Evolutionary conservation across 2,888 invertebrate genomes (phyloP).

Genomic region (Lochmaea crataegi): DNA sequence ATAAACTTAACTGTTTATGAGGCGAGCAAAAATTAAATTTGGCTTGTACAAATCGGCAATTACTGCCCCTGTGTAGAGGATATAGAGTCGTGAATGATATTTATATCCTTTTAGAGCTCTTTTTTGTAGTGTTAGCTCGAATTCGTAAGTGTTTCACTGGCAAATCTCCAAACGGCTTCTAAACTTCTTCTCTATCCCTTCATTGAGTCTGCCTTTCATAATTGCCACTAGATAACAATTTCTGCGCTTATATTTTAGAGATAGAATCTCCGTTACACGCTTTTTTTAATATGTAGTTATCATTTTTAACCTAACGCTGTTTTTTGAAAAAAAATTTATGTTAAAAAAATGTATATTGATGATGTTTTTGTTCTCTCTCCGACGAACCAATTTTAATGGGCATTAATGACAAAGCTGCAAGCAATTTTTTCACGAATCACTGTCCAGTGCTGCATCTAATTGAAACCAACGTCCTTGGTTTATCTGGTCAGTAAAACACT

Average conservation of each 20-base stretch:
- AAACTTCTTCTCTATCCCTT: slow-evolving; percentile 1
- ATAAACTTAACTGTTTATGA: slow-evolving; percentile 2
- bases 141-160: slow-evolving; percentile 14
- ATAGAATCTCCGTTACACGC: background rate
- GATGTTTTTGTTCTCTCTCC: too few species aligned
- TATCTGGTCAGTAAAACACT: too few species aligned
- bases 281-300: background rate
- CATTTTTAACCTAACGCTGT: too few species aligned
- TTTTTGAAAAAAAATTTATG: too few species aligned
- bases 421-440: too few species aligned
- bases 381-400: too few species aligned
- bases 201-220: slow-evolving; percentile 9
- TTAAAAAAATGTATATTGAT: too few species aligned
- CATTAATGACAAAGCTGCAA: too few species aligned
- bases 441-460: too few species aligned
- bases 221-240: slow-evolving; percentile 1
- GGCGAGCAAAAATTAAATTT: slow-evolving; percentile 5
- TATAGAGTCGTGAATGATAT: slow-evolving; percentile 9
- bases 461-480: too few species aligned
- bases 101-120: slow-evolving; percentile 4
- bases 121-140: slow-evolving; percentile 5
- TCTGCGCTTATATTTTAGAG: background rate
- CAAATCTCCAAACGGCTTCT: slow-evolving; percentile 7
- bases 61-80: background rate
- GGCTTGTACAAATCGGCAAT: slow-evolving; percentile 7